These are phyloP conservation scores for Takifugu rubripes DNA, from an alignment of 2,797 vertebrate genomes.

Conservation along the genomic window DNA sequence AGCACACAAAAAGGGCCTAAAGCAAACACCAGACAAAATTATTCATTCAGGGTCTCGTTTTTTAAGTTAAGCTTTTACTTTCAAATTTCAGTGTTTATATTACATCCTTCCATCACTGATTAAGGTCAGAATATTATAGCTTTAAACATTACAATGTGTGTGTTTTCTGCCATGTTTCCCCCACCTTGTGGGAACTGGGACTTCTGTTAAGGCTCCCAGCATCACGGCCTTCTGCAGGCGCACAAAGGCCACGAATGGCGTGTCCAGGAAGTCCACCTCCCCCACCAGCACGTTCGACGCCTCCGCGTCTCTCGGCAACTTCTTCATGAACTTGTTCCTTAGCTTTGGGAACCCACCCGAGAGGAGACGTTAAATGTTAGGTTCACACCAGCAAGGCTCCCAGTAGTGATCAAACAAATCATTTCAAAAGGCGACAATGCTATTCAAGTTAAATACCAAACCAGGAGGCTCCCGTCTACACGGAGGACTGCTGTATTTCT, in stretches of 20 bases:
- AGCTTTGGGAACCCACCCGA: conserved; percentile 70
- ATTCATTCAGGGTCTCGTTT: no score
- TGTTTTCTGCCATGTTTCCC: conserved; percentile 5
- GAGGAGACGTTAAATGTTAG: conserved; percentile 21
- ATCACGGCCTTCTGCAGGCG: conserved; percentile 95
- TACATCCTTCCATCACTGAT: no score
- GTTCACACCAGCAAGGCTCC: conserved; percentile 46
- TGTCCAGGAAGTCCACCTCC: conserved; percentile 94
- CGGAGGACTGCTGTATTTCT: conserved; percentile 15
- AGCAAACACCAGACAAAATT: not conserved
- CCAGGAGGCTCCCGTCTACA: not conserved
- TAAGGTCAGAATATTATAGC: no score
- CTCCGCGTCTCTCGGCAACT: conserved; percentile 94
- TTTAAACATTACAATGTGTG: no score
- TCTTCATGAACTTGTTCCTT: conserved; percentile 99
- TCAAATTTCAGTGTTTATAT: no score
- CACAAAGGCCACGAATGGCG: conserved; percentile 94
- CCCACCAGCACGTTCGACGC: conserved; percentile 97
- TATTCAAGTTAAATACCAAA: conserved; percentile 43
- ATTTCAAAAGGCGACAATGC: conserved; percentile 38
- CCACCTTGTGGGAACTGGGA: conserved; percentile 96
- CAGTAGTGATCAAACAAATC: conserved; percentile 15
- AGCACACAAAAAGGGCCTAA: not conserved
- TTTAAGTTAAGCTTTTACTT: no score
- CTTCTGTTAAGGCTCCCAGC: conserved; percentile 95